Evolutionary conservation across 2,113 vertebrate species (phyloP), one percentile per base, ranked within the genome.

Genomic region (Numida meleagris): DNA sequence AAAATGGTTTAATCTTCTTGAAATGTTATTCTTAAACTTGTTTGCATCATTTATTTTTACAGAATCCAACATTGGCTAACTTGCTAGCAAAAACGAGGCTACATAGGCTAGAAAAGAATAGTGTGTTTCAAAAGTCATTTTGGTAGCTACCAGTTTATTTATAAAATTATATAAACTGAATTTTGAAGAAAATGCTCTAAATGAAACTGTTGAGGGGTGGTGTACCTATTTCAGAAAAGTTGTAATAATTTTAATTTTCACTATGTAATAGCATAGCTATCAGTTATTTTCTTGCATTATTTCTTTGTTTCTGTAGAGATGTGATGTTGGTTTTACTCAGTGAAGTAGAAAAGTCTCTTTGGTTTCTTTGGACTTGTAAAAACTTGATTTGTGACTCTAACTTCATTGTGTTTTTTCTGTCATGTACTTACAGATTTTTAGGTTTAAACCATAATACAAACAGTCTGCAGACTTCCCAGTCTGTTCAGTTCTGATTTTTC

Each of bases 341-440:
- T 93, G 80, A 78, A 82, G 51, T 96, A 38, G 16, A 36, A 61
- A 61, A 24, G 21, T 24, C n/a, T 24, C 34, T 74, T 95, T 78
- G 43, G 24, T 78, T 89, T 90, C 84, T 97, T 97, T 95, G 94
- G 89, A 96, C 96, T 97, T 97, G 96, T 97, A 93, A 97, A 95
- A 97, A 95, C 95, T 94, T 93, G 46, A 86, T 93, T 92, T 82
- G 53, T 94, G 77, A 95, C 95, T 93, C 78, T n/a, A 93, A 94
- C 84, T 96, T n/a, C n/a, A n/a, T 96, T 82, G 68, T 50, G 71
- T 45, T 91, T 96, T 97, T 94, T 79, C 33, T 95, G 82, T 92
- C 90, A 62, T 6, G 18, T 88, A 29, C 82, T 91, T 96, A 38
- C 82, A 93, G 92, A 57, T 27, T 61, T 59, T 53, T 86, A 40